Percentiles rank a stretch among this genome's conserved stretches.
phyloP scores from a whole-genome alignment of 2,888 invertebrate species.

The Epirrhoe tristata region DNA sequence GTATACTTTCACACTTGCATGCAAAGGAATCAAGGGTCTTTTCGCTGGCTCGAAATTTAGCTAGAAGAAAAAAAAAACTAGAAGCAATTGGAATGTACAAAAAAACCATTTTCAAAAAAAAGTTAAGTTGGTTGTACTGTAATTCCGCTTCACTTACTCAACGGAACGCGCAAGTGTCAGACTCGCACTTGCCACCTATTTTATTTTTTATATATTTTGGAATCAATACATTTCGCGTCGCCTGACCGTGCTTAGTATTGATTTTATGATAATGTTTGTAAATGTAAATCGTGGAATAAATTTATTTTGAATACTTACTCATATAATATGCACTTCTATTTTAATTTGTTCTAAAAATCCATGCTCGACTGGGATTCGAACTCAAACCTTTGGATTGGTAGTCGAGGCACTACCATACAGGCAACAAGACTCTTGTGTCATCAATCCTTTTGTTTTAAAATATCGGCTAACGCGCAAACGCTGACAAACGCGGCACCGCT shows the following conservation, averaged over 20 bases:
- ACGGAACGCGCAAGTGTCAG: too few species aligned
- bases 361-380: too few species aligned
- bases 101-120: too few species aligned
- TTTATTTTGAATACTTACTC: conserved; percentile 14
- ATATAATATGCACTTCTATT: conserved; percentile 4
- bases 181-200: too few species aligned
- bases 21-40: too few species aligned
- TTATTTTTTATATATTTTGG: conserved; percentile 16
- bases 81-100: too few species aligned
- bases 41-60: too few species aligned
- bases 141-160: too few species aligned
- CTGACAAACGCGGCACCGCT: conserved; percentile 30
- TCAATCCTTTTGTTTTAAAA: conserved; percentile 24
- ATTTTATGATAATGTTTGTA: conserved; percentile 32
- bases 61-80: too few species aligned
- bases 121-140: too few species aligned
- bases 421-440: neutral
- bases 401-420: conserved; percentile 7
- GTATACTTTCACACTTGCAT: too few species aligned
- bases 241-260: conserved; percentile 27
- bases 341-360: neutral
- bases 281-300: conserved; percentile 29
- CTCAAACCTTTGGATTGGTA: too few species aligned
- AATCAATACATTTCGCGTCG: conserved; percentile 27
- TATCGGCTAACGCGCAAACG: conserved; percentile 15